Evolutionary conservation across 2,797 vertebrate species (phyloP).

Genomic region (Myotis daubentonii): DNA sequence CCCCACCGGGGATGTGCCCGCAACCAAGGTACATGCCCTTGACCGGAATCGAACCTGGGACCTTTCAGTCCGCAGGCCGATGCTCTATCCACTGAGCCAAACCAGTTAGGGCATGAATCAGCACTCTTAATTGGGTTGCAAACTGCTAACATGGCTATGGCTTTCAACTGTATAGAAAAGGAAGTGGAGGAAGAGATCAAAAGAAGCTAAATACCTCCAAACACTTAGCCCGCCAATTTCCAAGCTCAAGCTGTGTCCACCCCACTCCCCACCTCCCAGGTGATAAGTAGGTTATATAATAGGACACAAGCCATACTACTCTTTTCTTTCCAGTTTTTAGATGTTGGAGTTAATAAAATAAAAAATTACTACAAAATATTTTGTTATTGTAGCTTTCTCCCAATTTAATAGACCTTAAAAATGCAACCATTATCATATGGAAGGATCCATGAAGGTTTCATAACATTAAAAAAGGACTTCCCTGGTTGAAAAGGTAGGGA

Average conservation of each 20-base stretch:
- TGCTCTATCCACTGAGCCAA: no score
- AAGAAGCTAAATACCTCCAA: neutral
- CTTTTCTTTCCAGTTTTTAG: slow-evolving; percentile 47
- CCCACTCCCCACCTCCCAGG: neutral
- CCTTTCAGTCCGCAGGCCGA: no score
- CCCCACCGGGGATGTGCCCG: no score
- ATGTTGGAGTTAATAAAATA: slow-evolving; percentile 16
- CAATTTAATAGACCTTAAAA: slow-evolving; percentile 43
- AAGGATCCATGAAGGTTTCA: neutral
- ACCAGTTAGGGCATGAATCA: neutral
- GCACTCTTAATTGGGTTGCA: slow-evolving; percentile 13
- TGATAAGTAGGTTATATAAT: neutral
- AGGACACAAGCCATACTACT: slow-evolving; percentile 29
- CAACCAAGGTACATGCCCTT: no score
- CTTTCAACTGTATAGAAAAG: neutral
- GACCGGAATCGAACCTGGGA: no score
- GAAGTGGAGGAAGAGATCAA: neutral
- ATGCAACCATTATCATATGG: neutral
- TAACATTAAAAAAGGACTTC: neutral
- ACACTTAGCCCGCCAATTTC: neutral
- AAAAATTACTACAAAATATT: slow-evolving; percentile 10
- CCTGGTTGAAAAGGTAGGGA: neutral
- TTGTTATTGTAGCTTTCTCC: neutral
- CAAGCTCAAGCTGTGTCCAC: neutral
- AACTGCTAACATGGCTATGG: neutral